phyloP scores from a whole-genome alignment of 1,140 invertebrate species.

The Lepidurus packardi region DNA sequence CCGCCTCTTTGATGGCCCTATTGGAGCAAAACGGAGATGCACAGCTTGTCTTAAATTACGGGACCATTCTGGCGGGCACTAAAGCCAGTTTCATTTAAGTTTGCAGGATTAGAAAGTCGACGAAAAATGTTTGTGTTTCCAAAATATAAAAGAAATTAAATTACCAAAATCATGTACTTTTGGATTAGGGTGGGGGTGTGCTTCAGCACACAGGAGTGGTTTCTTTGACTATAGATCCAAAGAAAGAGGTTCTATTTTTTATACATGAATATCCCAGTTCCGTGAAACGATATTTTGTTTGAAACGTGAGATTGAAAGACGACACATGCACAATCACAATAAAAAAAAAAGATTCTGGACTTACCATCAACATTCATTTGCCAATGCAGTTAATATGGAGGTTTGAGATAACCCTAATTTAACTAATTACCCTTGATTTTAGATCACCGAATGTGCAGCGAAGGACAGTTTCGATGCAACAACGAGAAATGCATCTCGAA shows the following conservation, averaged over 20 bases:
- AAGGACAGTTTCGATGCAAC: constrained; percentile 60
- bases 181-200: constrained; percentile 12
- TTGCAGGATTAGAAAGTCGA: not conserved
- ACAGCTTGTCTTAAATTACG: not conserved
- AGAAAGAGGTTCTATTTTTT: constrained; percentile 2
- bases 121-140: not conserved
- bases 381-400: not conserved
- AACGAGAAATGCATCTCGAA: constrained; percentile 44
- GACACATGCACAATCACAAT: not conserved
- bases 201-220: not conserved
- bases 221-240: constrained; percentile 7
- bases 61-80: constrained; percentile 20
- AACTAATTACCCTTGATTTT: not conserved
- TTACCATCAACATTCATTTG: not conserved
- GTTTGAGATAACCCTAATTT: no score
- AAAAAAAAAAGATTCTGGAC: constrained; percentile 2
- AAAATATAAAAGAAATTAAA: not conserved
- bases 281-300: not conserved
- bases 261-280: constrained; percentile 4
- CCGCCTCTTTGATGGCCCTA: not conserved
- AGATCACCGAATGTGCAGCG: constrained; percentile 48
- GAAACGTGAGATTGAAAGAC: not conserved
- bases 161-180: not conserved
- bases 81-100: constrained; percentile 19
- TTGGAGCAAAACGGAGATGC: constrained; percentile 2